Percentiles rank a stretch among this genome's conserved stretches.
These are phyloP conservation scores for Catocala sponsa DNA, from an alignment of 2,888 invertebrate species.

Conservation along the genomic window DNA sequence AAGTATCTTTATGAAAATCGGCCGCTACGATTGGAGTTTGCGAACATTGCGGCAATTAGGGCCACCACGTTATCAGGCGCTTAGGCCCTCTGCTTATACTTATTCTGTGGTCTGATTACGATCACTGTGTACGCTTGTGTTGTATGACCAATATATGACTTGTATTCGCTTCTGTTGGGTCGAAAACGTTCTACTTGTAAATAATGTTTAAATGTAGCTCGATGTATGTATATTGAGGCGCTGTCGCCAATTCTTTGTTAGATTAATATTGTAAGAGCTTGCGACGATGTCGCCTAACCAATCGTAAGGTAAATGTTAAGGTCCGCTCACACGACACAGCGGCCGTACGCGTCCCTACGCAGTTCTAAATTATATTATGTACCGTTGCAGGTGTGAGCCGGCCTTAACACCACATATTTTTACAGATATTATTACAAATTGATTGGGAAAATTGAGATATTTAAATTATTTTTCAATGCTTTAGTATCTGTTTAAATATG, in stretches of 20 bases:
- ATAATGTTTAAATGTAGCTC: conserved; percentile 54
- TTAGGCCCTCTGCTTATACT: too few species aligned
- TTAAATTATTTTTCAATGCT: conserved; percentile 41
- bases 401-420: conserved; percentile 48
- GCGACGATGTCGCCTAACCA: conserved; percentile 55
- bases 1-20: too few species aligned
- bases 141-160: conserved; percentile 38
- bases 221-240: conserved; percentile 57
- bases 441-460: conserved; percentile 32
- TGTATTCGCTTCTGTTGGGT: conserved; percentile 37
- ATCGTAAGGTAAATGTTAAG: conserved; percentile 47
- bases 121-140: conserved; percentile 29
- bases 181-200: conserved; percentile 45
- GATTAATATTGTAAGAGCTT: conserved; percentile 58
- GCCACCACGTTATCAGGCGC: too few species aligned
- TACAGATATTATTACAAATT: conserved; percentile 50
- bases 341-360: neutral
- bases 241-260: conserved; percentile 41
- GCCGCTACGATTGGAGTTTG: too few species aligned
- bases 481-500: conserved; percentile 55
- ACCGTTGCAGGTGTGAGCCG: conserved; percentile 23
- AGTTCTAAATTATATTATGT: neutral
- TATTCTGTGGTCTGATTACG: too few species aligned
- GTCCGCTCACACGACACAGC: conserved; percentile 17
- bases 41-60: too few species aligned